Conservation (phyloP, 2,797 vertebrate genomes). For the Ptychobarbus kaznakovi region DNA sequence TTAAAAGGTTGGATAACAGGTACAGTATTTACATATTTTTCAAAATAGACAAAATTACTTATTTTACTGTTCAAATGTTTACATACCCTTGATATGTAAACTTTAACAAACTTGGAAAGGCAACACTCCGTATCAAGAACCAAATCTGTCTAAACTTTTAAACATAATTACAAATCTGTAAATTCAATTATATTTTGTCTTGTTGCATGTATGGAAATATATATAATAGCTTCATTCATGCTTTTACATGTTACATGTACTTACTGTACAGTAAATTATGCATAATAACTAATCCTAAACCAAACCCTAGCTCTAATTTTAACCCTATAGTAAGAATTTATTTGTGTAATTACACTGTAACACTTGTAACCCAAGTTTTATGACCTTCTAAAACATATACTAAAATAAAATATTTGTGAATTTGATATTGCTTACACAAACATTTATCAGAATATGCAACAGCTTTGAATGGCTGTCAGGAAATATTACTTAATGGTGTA, state of each 20-base stretch:
- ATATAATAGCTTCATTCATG: neutral
- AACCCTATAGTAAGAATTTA: too few relatives aligned
- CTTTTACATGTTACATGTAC: neutral
- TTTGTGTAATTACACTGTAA: too few relatives aligned
- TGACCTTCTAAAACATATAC: neutral
- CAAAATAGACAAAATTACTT: neutral
- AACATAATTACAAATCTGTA: neutral
- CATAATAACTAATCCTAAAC: neutral
- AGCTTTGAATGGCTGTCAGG: neutral
- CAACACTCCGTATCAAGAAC: neutral
- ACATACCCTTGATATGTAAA: neutral
- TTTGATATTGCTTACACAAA: neutral
- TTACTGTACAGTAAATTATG: neutral
- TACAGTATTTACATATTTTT: neutral
- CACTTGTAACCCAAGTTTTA: too few relatives aligned
- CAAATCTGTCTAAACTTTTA: neutral
- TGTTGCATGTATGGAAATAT: neutral
- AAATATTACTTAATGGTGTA: neutral
- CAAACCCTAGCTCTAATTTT: too few relatives aligned
- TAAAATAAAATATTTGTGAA: neutral
- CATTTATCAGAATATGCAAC: neutral
- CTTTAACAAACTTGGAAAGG: neutral
- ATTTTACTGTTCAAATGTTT: slow-evolving; percentile 3
- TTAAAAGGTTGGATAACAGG: neutral
- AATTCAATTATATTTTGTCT: neutral